A percentile compares a stretch with the other conserved stretches of the same genome.
phyloP scores from a whole-genome alignment of 1,140 invertebrate genomes.

The Apis laboriosa region DNA sequence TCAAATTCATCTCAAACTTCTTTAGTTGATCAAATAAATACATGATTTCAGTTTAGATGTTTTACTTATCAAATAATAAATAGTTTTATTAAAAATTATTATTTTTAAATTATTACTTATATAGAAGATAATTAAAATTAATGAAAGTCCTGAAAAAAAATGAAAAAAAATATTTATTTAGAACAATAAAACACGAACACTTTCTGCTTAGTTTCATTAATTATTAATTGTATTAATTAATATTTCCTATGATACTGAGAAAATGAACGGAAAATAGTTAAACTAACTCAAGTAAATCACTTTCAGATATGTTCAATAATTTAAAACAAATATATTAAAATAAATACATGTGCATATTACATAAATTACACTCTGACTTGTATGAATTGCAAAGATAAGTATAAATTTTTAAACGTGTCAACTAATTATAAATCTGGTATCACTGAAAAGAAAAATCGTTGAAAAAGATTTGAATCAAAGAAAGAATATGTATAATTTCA shows the following conservation, averaged over 20 bases:
- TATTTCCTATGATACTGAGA: neutral
- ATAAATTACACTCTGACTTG: neutral
- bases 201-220: neutral
- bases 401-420: slow-evolving; percentile 1
- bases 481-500: neutral
- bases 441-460: neutral
- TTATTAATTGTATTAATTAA: neutral
- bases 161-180: neutral
- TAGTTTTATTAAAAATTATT: neutral
- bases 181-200: too few relatives aligned
- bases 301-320: neutral
- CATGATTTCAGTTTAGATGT: too few relatives aligned
- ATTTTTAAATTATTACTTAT: neutral
- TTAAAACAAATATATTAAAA: neutral
- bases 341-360: neutral
- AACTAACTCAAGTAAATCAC: neutral
- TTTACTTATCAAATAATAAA: too few relatives aligned
- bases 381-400: neutral
- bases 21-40: too few relatives aligned
- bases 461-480: neutral
- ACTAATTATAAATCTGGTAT: neutral
- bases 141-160: neutral
- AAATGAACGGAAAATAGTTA: neutral
- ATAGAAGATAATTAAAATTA: neutral
- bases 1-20: too few relatives aligned